Base-by-base conservation (phyloP, 2,797 vertebrate species). In the Apogon talboti region DNA sequence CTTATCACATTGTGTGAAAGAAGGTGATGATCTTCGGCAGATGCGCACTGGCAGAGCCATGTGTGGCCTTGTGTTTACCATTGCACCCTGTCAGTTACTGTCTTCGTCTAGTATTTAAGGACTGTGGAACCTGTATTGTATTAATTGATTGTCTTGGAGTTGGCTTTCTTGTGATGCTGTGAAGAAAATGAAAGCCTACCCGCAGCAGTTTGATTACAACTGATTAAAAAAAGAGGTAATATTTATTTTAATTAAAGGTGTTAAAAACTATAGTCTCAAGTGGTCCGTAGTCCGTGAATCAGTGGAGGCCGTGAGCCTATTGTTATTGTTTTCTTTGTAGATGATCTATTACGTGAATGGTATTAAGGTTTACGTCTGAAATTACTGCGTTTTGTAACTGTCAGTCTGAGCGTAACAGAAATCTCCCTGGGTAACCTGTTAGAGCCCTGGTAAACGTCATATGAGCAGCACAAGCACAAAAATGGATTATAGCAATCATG, bases 401-500 rank as follows among this genome's bases (percentile, higher is more conserved):
- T 53, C 57, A 62, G 42, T n/a, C 50, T 53, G 52, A 62, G 46
- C 55, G 30, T 68, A 57, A 59, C 66, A 41, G 15, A 73, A 78
- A 69, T 66, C 45, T 74, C 49, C 58, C 49, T 42, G n/a, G 15
- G 19, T 73, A 84, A 77, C 76, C 63, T 75, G 45, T 64, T 68
- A 62, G 60, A 59, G 59, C 53, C 54, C 42, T 21, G 45, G 21
- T 51, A 42, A 18, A 76, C 43, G 55, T 68, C 52, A 60, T 44
- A 55, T 79, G 64, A 54, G 60, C 61, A 43, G 61, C 58, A 55
- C 7, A 66, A 59, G 38, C 45, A 46, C 59, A 79, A 74, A 87
- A 86, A 83, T 82, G 76, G 81, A 85, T 89, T 84, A 81, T 61
- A 81, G 78, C 77, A 86, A 84, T 87, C 65, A 66, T 81, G 67